phyloP scores from a whole-genome alignment of 1,140 invertebrate genomes.

The Thalassaphorura encarpata region DNA sequence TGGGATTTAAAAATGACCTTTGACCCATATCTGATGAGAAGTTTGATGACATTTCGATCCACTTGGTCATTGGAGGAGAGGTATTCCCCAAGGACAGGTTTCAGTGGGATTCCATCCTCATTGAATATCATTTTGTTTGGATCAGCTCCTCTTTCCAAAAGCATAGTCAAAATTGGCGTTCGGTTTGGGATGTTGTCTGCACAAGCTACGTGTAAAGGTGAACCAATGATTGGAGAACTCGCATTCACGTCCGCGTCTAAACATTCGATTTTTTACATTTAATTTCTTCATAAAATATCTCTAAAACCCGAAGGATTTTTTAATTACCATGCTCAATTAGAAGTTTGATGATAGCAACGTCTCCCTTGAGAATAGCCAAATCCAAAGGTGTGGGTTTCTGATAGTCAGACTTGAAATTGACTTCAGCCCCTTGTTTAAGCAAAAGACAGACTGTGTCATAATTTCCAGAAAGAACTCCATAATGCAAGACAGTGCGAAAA shows the following conservation, averaged over 20 bases:
- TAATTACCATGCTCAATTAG: conserved; percentile 53
- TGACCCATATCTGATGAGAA: conserved; percentile 70
- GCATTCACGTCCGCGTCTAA: conserved; percentile 69
- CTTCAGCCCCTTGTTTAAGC: conserved; percentile 63
- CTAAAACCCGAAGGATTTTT: neutral
- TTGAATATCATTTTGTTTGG: conserved; percentile 66
- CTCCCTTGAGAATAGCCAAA: conserved; percentile 70
- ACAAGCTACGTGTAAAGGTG: conserved; percentile 73
- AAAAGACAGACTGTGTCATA: conserved; percentile 65
- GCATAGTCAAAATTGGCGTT: conserved; percentile 48
- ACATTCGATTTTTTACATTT: conserved; percentile 3
- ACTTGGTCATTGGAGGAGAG: conserved; percentile 62
- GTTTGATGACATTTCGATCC: conserved; percentile 51
- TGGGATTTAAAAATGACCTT: conserved; percentile 51
- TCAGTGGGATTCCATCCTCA: conserved; percentile 55
- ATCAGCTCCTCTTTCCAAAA: conserved; percentile 63
- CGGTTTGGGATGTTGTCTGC: conserved; percentile 66
- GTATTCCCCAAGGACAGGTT: conserved; percentile 71
- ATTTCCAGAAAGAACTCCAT: conserved; percentile 72
- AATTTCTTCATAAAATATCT: neutral
- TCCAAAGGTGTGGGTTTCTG: conserved; percentile 73
- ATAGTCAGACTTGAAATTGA: conserved; percentile 57
- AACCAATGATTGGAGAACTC: conserved; percentile 69
- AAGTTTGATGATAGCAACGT: conserved; percentile 57
- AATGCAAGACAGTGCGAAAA: conserved; percentile 71